Evolutionary conservation across 2,888 invertebrate genomes (phyloP), one percentile per base, ranked within the genome.

Genomic region (Orthosia gracilis): DNA sequence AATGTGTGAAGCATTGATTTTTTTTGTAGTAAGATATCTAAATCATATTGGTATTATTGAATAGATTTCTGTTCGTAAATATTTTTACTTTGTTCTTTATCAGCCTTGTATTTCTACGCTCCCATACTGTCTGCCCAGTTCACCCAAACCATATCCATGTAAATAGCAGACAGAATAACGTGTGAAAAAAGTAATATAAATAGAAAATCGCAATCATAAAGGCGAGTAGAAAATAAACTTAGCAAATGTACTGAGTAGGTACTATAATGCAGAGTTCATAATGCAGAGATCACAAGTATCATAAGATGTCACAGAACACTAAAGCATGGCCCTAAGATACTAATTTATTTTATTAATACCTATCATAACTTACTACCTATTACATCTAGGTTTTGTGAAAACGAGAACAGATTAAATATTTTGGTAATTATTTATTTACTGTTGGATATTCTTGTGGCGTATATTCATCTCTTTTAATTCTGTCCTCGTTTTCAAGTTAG

Each of bases 251-350:
- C 67, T 57, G 68, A 81, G 72, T 40, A 40, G 40, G 40, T 75
- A 69, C 50, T 74, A 77, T 63, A 77, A 71, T 76, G 76, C 78
- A 83, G 74, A 87, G 83, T 78, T 73, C 57, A 82, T 84, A 77
- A 84, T 84, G 82, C 87, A 83, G 77, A 86, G 88, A 91, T 91
- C 91, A 92, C 90, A 89, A 89, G 86, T 83, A 85, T 92, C 89
- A 91, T 90, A 91, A 92, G 86, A 85, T 87, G 91, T 90, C 77
- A 89, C 83, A 91, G 89, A 92, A 91, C 89, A 91, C 92, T 92
- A 91, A 92, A 91, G 93, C 92, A 90, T 90, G 89, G 80, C 86
- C 74, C 88, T 90, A 90, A 87, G 40, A 79, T 85, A 88, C 82
- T 85, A 85, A 55, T 80, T 83, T 88, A 86, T 74, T 65, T 17